These are phyloP conservation scores for Nothoprocta pentlandii DNA, from an alignment of 2,113 vertebrate genomes.

Conservation along the genomic window DNA sequence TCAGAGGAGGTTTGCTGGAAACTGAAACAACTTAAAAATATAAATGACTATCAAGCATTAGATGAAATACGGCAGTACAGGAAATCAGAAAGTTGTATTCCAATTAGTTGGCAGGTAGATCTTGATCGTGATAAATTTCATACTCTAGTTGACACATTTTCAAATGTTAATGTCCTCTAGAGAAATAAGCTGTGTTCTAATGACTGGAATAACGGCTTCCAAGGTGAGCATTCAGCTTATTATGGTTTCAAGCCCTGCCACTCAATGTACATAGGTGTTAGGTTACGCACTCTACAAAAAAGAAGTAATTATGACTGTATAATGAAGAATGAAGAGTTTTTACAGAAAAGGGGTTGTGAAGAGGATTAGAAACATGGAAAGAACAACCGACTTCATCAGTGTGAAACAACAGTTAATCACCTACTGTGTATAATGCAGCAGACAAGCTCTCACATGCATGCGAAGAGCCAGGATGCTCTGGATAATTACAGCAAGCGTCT, in stretches of 20 bases:
- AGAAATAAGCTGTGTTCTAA: conserved; percentile 79
- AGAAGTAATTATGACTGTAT: conserved; percentile 66
- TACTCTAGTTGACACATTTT: conserved; percentile 79
- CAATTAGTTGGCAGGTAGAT: conserved; percentile 77
- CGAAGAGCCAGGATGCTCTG: neutral
- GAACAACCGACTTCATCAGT: conserved; percentile 62
- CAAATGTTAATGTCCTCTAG: conserved; percentile 80
- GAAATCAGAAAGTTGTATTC: conserved; percentile 72
- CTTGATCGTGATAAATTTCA: conserved; percentile 75
- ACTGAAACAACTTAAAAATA: conserved; percentile 58
- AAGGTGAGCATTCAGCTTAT: conserved; percentile 78
- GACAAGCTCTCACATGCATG: conserved; percentile 23
- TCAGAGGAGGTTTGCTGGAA: conserved; percentile 40
- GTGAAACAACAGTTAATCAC: conserved; percentile 75
- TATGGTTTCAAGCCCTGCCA: conserved; percentile 74
- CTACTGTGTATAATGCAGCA: neutral
- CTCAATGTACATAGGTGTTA: conserved; percentile 69
- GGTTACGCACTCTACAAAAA: conserved; percentile 67
- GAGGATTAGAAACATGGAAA: conserved; percentile 54
- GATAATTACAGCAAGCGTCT: conserved; percentile 38
- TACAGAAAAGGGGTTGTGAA: conserved; percentile 63
- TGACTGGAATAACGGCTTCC: conserved; percentile 77
- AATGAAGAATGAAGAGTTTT: conserved; percentile 65
- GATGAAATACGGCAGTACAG: conserved; percentile 43
- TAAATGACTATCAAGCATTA: conserved; percentile 53